Base-by-base conservation (phyloP, 1,140 invertebrate species). In the Apis mellifera region DNA sequence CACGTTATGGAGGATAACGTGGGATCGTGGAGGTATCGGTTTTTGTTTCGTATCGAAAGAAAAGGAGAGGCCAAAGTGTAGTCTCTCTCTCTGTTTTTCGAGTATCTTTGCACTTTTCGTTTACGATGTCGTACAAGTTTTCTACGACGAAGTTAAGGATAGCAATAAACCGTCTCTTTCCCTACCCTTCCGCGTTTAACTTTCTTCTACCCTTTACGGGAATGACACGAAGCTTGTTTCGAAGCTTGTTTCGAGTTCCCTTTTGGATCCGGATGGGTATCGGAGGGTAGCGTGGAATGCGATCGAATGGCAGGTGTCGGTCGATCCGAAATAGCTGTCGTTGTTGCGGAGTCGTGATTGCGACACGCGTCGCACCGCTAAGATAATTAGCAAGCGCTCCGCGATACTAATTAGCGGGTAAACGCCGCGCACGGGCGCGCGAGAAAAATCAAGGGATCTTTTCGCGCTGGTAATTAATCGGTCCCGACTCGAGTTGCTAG, bases 351-450 rank as follows among this genome's bases (percentile, higher is more conserved):
- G 50, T 13, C 13, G 42, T 26, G 66, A 75, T 59, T 50, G 75
- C 75, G 64, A 62, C 71, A 60, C 69, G 32, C 64, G 69, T 78
- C 60, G 54, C 57, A 76, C 74, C 73, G 68, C 21, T 3, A 32
- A 32, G 32, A 32, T 32, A 32, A 32, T 32, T 32, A 32, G 2
- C 32, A 3, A 26, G 32, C 32, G 32, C 32, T 32, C 71, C 71
- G 55, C 86, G 57, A 84, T 82, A 84, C 84, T 84, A 88, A 88
- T 88, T 88, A 88, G 60, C 71, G 71, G 75, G 69, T 78, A 87
- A 84, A 85, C 84, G 78, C 32, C 32, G 70, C 66, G 23, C 64
- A 64, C 64, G 50, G 65, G 21, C 74, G 60, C 66, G 54, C 48
- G 65, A 64, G 66, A 82, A 82, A 82, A 82, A 84, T 84, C 78